phyloP scores from a whole-genome alignment of 1,140 invertebrate genomes.

The Amyelois transitella region DNA sequence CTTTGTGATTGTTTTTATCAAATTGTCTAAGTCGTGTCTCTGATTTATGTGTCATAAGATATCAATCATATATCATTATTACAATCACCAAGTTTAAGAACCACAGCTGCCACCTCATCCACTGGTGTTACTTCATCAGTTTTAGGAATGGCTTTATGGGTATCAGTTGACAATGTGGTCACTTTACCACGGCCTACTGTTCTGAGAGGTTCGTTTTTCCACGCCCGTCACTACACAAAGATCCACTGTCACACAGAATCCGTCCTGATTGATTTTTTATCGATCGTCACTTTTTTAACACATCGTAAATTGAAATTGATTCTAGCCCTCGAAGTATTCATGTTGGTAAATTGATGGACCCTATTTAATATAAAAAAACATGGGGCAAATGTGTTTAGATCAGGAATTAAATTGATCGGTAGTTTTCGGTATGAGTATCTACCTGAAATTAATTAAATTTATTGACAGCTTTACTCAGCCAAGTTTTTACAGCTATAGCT shows the following conservation, averaged over 20 bases:
- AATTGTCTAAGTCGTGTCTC: too few species aligned
- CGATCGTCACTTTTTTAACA: constrained; percentile 36
- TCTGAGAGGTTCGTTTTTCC: constrained; percentile 46
- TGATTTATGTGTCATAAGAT: neutral
- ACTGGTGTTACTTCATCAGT: constrained; percentile 27
- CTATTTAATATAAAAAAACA: constrained; percentile 24
- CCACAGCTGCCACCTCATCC: constrained; percentile 21
- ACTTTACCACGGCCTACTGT: constrained; percentile 52
- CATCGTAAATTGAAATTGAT: constrained; percentile 37
- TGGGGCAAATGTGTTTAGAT: constrained; percentile 6
- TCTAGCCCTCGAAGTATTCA: constrained; percentile 19
- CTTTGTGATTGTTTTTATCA: too few species aligned
- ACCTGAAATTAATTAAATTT: neutral
- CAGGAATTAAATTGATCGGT: neutral
- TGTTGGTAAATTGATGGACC: constrained; percentile 36
- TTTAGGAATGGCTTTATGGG: constrained; percentile 35
- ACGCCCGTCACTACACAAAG: constrained; percentile 59
- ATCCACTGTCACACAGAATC: constrained; percentile 49
- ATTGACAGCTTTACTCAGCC: too few species aligned
- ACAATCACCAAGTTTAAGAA: constrained; percentile 34
- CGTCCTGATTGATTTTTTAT: constrained; percentile 69
- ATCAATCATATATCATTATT: neutral
- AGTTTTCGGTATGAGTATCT: too few species aligned
- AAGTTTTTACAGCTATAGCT: too few species aligned
- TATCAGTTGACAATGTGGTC: constrained; percentile 50